Base-by-base conservation (phyloP, 2,797 vertebrate genomes). In the Percopsis omiscomaycus region DNA sequence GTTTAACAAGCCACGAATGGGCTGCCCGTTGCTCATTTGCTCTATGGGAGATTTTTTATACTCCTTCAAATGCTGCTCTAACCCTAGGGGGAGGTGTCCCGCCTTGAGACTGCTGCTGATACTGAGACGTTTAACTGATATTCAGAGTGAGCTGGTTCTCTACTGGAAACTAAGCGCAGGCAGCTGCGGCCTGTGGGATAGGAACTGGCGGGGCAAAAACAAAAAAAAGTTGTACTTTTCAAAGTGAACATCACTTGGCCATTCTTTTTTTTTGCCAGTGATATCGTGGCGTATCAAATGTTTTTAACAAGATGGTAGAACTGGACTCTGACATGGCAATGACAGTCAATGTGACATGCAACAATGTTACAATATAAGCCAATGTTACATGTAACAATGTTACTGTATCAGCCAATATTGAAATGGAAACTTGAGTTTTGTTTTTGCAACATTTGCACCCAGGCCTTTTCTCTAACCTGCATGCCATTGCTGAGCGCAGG, bases 131-230 rank as follows among this genome's bases (percentile, higher is more conserved):
- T 92, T 92, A 91, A 93, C 92, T 93, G 92, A 93, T 92, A 93
- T 94, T 95, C 95, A 95, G 95, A 92, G 90, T 93, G 95, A 95
- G 95, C 96, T 96, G 96, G 96, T 94, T 96, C 95, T 96, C 95
- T 94, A 95, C 94, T 92, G 94, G 95, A 95, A 94, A 93, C 85
- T 92, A 92, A 90, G 94, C 88, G 83, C 89, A 86, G 89, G 83
- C 88, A 78, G 84, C 64, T 73, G 82, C 78, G 87, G 90, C 89
- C 88, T 90, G 91, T 88, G 88, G 89, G 90, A 83, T 80, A 68
- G 82, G 87, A 92, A 87, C 81, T 78, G 90, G 86, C 80, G 64
- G 84, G 85, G 85, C 79, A 60, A 71, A 44, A 61, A 42, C 37
- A 44, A 62, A 60, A 66, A 66, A 47, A 28, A 58, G 46, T 71